Base-by-base conservation (phyloP, 2,797 vertebrate species). In the Smutsia temminckii region DNA sequence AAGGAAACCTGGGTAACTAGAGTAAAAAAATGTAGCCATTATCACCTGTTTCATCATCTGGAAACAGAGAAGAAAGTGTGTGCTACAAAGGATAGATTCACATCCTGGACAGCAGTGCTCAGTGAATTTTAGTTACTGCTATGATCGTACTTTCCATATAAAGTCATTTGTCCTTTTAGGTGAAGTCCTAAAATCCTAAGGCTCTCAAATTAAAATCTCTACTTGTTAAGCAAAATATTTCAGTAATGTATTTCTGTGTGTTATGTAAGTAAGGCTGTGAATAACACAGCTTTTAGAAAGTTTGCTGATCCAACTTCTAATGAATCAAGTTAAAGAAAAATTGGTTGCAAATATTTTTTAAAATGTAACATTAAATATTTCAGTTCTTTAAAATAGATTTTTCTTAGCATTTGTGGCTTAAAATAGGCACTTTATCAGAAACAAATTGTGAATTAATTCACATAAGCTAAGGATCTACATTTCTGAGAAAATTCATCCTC, bases 281-380 rank as follows among this genome's bases (percentile, higher is more conserved):
- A 83, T 86, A 92, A 63, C 83, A 40, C 51, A 42, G 11, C 20
- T 81, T 93, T 90, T 63, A 80, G 57, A 83, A 11, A 83, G 14
- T 89, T 96, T 94, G 85, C 37, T 53, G 20, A 61, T 78, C 8
- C 49, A 85, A 6, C 55, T 40, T 89, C 37, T 72, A 51, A 61
- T 7, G 93, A 51, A 69, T 40, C 81, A 92, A 87, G 27, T 66
- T 71, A 75, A 49, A 34, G 34, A 53, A 89, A 89, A 81, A 94
- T 27, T 93, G 23, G 13, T 69, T 92, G 83, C 20, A 83, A 42
- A 14, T 96, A 29, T 49, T 90, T 71, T 92, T 91, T 95, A 93
- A 78, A 93, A 75, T 59, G 61, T 91, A 79, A 72, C n/a, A 66
- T 68, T 85, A 61, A 74, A 51, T 53, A 85, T 92, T 42, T 85